A percentile compares a stretch with the other conserved stretches of the same genome.
Conservation (phyloP, 2,113 vertebrate genomes). For the Alosa alosa region DNA sequence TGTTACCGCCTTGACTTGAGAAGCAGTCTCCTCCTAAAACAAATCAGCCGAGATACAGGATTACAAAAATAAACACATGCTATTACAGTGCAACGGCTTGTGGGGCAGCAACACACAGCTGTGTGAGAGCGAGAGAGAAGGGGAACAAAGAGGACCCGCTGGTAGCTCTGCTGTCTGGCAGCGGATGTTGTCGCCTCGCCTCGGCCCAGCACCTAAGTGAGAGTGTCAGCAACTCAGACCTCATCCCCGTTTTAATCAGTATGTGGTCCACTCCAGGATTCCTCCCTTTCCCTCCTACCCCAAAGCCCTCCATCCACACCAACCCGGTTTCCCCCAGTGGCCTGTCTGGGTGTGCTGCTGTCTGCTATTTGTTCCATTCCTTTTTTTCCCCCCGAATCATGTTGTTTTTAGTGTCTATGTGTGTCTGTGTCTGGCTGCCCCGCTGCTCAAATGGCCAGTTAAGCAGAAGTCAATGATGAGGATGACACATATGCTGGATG, state of each 20-base stretch:
- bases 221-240: not conserved
- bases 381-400: not conserved
- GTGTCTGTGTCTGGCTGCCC: not conserved
- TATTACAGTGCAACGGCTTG: not conserved
- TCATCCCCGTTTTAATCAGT: not conserved
- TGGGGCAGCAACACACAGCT: not conserved
- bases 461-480: slow-evolving; percentile 16
- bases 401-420: not conserved
- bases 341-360: not conserved
- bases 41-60: not conserved
- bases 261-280: not conserved
- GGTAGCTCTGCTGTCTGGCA: not conserved
- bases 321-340: not conserved
- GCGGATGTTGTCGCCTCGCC: not conserved
- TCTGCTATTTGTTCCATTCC: not conserved
- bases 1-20: not conserved
- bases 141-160: not conserved
- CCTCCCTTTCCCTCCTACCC: not conserved
- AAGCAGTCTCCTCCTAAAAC: not conserved
- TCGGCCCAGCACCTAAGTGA: not conserved
- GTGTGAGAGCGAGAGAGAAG: not conserved
- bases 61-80: not conserved
- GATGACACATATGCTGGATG: slow-evolving; percentile 39
- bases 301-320: not conserved
- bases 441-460: not conserved